Evolutionary conservation across 2,797 vertebrate genomes (phyloP), one percentile per base, ranked within the genome.

Genomic region (Lepus oiostolus): DNA sequence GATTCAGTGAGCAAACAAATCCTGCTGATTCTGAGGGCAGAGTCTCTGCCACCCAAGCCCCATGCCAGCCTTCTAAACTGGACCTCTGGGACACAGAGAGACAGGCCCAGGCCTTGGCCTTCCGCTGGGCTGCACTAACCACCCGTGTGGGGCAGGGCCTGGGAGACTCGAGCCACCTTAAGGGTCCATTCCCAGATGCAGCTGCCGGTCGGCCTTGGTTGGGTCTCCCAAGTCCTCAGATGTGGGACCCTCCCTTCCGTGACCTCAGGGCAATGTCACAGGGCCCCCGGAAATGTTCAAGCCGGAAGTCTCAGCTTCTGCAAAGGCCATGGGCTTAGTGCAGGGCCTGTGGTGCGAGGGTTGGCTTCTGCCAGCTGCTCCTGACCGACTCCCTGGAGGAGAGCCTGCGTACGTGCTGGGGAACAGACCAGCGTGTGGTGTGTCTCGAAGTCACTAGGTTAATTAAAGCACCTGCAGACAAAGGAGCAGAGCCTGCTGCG

Each of bases 391-490:
- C 21, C 54, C 28, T 2, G 24, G 35, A 21, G 0, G 22, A 32
- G 24, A 54, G 21, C 12, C 50, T 58, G 91, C 21, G 65, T 95
- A 93, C 68, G 71, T 94, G 97, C 90, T 0, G 5, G 63, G 60
- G 17, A 60, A 52, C 72, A 95, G 92, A 80, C 35, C 13, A 3
- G 2, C 0, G 1, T 17, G 0, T 0, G 6, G 13, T 0, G 1
- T 5, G 5, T 35, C 83, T 67, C 32, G 68, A 62, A 7, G 67
- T 95, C 16, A 92, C 0, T 85, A 28, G 74, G 72, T 84, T 91
- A 65, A 32, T 58, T 42, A 82, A 65, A 28, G 14, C 13, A 47
- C 82, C 54, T 0, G 11, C 0, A 42, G 74, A 91, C 80, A 76
- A 71, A 60, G n/a, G 22, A 50, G 30, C 76, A 42, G 8, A 90